Evolutionary conservation across 1,140 invertebrate species (phyloP).

Genomic region (Sycophila sp.): DNA sequence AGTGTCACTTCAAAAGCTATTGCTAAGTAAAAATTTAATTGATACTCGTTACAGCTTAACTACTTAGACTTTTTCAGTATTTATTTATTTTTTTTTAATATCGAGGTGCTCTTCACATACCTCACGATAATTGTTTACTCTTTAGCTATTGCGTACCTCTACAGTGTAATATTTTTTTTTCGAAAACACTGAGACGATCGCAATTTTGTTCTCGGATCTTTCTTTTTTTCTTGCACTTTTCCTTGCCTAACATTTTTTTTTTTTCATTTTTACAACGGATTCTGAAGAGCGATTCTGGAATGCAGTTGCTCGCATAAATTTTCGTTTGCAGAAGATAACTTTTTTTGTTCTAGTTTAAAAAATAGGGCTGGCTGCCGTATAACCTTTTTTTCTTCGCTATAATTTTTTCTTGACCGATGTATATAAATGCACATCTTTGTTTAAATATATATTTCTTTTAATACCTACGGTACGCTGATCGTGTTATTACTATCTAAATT

Average conservation of each 20-base stretch:
- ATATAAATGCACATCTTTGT: not conserved
- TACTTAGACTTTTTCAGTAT: not conserved
- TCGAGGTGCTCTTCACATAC: not conserved
- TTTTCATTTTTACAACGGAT: too few species aligned
- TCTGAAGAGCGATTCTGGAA: too few species aligned
- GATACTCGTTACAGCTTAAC: constrained; percentile 26
- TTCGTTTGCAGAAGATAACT: not conserved
- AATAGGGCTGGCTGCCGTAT: constrained; percentile 23
- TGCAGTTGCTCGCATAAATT: too few species aligned
- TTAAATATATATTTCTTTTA: too few species aligned
- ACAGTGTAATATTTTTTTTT: not conserved
- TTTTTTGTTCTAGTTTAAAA: constrained; percentile 20
- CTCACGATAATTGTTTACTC: not conserved
- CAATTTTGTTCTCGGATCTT: not conserved
- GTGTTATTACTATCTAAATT: constrained; percentile 21
- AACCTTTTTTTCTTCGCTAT: not conserved
- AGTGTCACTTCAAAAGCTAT: constrained; percentile 25
- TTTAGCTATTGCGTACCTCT: constrained; percentile 1
- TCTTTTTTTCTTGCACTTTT: not conserved
- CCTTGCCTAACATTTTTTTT: too few species aligned
- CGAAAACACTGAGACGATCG: not conserved
- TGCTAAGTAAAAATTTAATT: constrained; percentile 35
- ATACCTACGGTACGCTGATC: constrained; percentile 10
- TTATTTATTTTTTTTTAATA: constrained; percentile 5
- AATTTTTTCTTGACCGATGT: constrained; percentile 4